Base-by-base conservation (phyloP, 2,797 vertebrate species). In the Sparidentex hasta region DNA sequence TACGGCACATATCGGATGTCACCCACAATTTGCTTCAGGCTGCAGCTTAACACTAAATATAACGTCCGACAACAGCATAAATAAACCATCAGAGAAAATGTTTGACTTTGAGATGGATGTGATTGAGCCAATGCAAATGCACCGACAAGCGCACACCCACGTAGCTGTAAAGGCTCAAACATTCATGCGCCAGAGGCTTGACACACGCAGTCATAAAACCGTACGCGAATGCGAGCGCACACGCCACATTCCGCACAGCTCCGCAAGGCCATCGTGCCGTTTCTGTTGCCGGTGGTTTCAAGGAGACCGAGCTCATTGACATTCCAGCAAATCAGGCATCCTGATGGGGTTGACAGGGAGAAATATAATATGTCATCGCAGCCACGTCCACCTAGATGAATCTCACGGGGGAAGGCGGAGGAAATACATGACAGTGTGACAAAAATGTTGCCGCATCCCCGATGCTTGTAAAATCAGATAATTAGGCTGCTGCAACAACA, bases 271-370 rank as follows among this genome's bases (percentile, higher is more conserved):
- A 70, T 80, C 70, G 83, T 87, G 86, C 74, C 23, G 71, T 83
- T 81, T 79, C 83, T 54, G 65, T 85, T 78, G 74, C 82, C 84
- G 29, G 68, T 72, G 84, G 87, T 82, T 86, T 85, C 92, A 91
- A 92, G 93, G 92, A 93, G 89, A 93, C 86, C 13, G 58, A 79
- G 88, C 91, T 93, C 89, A 87, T 91, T 94, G 93, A 83, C 91
- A 92, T 93, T 90, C 89, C 78, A 74, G 87, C 86, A 92, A 91
- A 92, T 92, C 89, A 84, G 73, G 80, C 86, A 66, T 87, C 75
- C 82, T 84, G 92, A 93, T 85, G 82, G 65, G 52, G 84, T 84
- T 92, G 92, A 94, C 91, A 90, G 86, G 87, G 87, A 85, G 90
- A 94, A 93, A 94, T 93, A 93, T 82, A 72, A 88, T 47, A 76